Evolutionary conservation across 2,797 vertebrate species (phyloP), one percentile per base, ranked within the genome.

Genomic region (Erpetoichthys calabaricus): DNA sequence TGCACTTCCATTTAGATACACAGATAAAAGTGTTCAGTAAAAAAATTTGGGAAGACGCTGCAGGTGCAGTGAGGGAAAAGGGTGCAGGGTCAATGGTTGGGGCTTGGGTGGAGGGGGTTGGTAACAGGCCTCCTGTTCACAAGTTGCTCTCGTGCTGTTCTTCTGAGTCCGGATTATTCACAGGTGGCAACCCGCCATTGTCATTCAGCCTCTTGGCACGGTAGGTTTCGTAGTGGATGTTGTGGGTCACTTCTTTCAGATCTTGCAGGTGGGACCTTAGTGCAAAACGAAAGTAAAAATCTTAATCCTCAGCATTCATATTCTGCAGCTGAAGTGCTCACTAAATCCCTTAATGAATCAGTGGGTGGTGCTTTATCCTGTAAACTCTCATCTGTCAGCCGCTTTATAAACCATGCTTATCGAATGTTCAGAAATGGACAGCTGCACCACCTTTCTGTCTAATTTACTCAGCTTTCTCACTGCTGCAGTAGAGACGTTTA

Each of bases 221-320:
- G 73, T 96, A 98, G 9, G 91, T 95, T 82, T 98, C 95, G 9
- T 98, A 98, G 68, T 98, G 93, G 74, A 98, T 98, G 79, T 96
- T 98, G 71, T 97, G 93, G 9, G 95, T 98, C 65, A 98, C 92
- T 80, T 98, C 95, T 71, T 98, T 98, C 68, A 98, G 80, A 75
- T 98, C 95, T 77, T 98, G 95, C 59, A 97, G 89, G 74, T 98
- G 95, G 62, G 95, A 96, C 80, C 94, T 98, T 68, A 58, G 53
- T 60, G 62, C 47, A 4, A 56, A 0, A 63, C 57, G 62, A 9
- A 42, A 42, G 5, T 2, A 3, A 44, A 63, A 9, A 60, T 43
- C 25, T 25, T 25, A 25, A 25, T 25, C 25, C 25, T 25, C 25
- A 25, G 25, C 25, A 25, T 25, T 25, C 9, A 9, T 2, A 42